Evolutionary conservation across 2,888 invertebrate species (phyloP).

Genomic region (Netelia fuscicornis): DNA sequence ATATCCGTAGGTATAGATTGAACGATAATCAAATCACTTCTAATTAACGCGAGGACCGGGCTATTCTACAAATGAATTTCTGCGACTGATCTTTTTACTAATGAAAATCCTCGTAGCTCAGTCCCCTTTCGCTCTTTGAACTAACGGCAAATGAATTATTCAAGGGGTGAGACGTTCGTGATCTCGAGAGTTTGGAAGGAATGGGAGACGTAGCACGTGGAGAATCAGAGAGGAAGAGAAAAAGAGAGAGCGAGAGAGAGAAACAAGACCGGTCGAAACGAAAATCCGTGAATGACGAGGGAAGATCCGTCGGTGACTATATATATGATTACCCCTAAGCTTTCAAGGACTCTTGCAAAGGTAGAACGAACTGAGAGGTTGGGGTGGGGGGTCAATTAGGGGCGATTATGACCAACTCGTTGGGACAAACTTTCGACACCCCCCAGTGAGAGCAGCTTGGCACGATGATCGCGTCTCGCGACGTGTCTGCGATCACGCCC

Average conservation of each 20-base stretch:
- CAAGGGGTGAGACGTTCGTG: conserved; percentile 42
- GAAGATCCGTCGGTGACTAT: conserved; percentile 52
- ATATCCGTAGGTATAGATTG: conserved; percentile 8
- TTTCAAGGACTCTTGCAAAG: conserved; percentile 37
- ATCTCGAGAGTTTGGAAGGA: conserved; percentile 42
- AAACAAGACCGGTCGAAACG: conserved; percentile 10
- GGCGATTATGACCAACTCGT: conserved; percentile 79
- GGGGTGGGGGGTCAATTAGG: conserved; percentile 77
- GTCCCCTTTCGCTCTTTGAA: conserved; percentile 21
- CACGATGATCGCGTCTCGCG: conserved; percentile 46
- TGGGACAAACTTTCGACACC: conserved; percentile 78
- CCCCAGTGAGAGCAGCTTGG: conserved; percentile 70
- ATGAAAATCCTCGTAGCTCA: conserved; percentile 46
- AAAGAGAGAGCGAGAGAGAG: too few species aligned
- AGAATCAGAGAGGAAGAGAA: not conserved
- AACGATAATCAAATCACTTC: conserved; percentile 57
- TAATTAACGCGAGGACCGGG: conserved; percentile 17
- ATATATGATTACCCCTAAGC: conserved; percentile 55
- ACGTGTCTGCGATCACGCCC: conserved; percentile 41
- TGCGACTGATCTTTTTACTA: conserved; percentile 54
- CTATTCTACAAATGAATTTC: conserved; percentile 45
- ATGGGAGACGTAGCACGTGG: conserved; percentile 14
- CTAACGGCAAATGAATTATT: conserved; percentile 59
- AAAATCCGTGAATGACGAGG: conserved; percentile 44
- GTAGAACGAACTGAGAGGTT: not conserved